These are phyloP conservation scores for Campoplex capitator DNA, from an alignment of 2,888 invertebrate genomes.

Conservation along the genomic window DNA sequence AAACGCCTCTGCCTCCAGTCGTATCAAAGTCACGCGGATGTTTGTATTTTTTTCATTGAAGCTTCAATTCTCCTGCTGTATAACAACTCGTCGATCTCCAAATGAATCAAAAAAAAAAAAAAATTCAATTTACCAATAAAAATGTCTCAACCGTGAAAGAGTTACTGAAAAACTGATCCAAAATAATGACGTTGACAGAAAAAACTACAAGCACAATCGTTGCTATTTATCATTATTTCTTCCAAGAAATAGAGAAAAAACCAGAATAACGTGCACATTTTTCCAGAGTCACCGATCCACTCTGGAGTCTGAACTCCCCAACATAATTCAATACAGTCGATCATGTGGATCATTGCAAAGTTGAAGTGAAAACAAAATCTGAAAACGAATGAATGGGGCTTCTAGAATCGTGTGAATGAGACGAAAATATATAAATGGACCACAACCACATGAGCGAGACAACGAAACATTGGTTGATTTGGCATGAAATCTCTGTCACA, in stretches of 20 bases:
- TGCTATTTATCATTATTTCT: too few relatives aligned
- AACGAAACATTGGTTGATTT: not conserved
- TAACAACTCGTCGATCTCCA: not conserved
- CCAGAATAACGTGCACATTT: too few relatives aligned
- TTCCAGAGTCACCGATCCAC: too few relatives aligned
- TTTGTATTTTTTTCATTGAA: constrained; percentile 72
- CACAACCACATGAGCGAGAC: not conserved
- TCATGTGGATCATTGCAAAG: not conserved
- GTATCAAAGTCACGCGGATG: constrained; percentile 77
- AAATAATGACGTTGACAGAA: not conserved
- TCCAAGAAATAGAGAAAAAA: too few relatives aligned
- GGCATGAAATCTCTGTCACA: constrained; percentile 11
- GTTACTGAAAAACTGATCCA: not conserved
- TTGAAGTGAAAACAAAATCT: not conserved
- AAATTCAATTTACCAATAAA: not conserved
- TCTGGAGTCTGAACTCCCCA: too few relatives aligned
- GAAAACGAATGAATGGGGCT: not conserved
- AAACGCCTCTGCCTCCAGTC: constrained; percentile 55
- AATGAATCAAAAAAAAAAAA: not conserved
- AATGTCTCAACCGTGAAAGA: not conserved
- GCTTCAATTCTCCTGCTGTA: constrained; percentile 8
- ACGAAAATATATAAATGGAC: not conserved
- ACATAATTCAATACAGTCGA: too few relatives aligned
- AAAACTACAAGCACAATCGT: not conserved
- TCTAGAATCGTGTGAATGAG: constrained; percentile 9